Evolutionary conservation across 2,113 vertebrate species (phyloP).

Genomic region (Melanerpes aurifrons): DNA sequence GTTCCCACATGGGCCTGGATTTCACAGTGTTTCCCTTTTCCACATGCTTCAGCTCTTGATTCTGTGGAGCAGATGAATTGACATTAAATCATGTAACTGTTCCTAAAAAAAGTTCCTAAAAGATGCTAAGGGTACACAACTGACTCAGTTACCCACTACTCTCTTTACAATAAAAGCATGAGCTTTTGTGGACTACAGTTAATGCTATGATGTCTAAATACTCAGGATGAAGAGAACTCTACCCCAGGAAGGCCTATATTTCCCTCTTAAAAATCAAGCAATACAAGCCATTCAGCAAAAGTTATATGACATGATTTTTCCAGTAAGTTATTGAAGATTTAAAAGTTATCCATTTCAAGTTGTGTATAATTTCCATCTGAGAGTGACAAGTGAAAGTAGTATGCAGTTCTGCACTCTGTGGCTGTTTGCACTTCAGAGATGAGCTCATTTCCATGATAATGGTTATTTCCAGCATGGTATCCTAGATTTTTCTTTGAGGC

Average conservation of each 20-base stretch:
- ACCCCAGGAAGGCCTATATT: not conserved
- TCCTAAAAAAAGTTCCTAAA: not conserved
- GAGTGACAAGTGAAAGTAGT: not conserved
- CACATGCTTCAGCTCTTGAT: not conserved
- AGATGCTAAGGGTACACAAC: not conserved
- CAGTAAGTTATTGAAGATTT: not conserved
- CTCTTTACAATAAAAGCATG: not conserved
- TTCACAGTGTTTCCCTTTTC: not conserved
- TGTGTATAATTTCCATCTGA: not conserved
- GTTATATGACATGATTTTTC: not conserved
- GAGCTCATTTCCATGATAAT: not conserved
- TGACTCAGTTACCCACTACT: not conserved
- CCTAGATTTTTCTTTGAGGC: not conserved
- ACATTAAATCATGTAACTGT: fast-evolving
- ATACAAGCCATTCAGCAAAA: not conserved
- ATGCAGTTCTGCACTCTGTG: not conserved
- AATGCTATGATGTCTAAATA: not conserved
- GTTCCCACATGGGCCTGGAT: not conserved
- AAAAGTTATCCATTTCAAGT: not conserved
- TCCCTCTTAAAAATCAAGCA: not conserved
- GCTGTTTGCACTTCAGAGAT: not conserved
- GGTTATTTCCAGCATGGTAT: not conserved
- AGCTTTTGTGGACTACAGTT: not conserved
- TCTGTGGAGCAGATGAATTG: not conserved
- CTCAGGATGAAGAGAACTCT: not conserved